Percentiles rank a stretch among this genome's conserved stretches.
Evolutionary conservation across 2,797 vertebrate genomes (phyloP).

Genomic region (Coendou prehensilis): DNA sequence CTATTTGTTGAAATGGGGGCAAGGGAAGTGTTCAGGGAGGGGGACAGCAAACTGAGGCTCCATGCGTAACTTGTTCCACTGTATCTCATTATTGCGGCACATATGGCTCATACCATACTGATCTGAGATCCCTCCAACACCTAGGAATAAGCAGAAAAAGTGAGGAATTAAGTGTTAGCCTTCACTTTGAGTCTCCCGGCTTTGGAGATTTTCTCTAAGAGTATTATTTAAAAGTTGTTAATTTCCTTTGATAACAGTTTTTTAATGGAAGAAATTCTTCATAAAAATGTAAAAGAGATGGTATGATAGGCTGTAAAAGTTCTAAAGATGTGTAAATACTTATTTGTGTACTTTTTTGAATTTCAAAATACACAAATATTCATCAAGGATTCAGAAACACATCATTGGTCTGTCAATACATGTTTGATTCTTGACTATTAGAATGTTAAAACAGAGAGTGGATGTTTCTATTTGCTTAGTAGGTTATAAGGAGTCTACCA

Average conservation of each 20-base stretch:
- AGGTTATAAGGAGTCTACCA: constrained; percentile 20
- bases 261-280: constrained; percentile 77
- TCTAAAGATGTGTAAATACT: constrained; percentile 62
- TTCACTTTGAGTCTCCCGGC: constrained; percentile 59
- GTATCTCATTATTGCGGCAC: constrained; percentile 77
- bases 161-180: constrained; percentile 60
- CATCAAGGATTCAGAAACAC: constrained; percentile 49
- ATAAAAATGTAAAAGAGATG: constrained; percentile 68
- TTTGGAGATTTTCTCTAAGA: constrained; percentile 25
- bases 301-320: constrained; percentile 42
- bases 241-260: constrained; percentile 79
- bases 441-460: constrained; percentile 59
- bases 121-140: constrained; percentile 78
- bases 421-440: background rate
- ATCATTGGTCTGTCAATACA: background rate
- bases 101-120: constrained; percentile 73
- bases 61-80: constrained; percentile 63
- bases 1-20: background rate
- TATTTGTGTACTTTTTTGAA: constrained; percentile 8
- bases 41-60: constrained; percentile 77
- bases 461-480: background rate
- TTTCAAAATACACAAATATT: constrained; percentile 71
- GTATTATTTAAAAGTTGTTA: constrained; percentile 78
- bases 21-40: constrained; percentile 64
- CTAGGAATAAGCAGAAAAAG: constrained; percentile 65